Evolutionary conservation across 2,888 invertebrate genomes (phyloP), one percentile per base, ranked within the genome.

Genomic region (Panopea generosa): DNA sequence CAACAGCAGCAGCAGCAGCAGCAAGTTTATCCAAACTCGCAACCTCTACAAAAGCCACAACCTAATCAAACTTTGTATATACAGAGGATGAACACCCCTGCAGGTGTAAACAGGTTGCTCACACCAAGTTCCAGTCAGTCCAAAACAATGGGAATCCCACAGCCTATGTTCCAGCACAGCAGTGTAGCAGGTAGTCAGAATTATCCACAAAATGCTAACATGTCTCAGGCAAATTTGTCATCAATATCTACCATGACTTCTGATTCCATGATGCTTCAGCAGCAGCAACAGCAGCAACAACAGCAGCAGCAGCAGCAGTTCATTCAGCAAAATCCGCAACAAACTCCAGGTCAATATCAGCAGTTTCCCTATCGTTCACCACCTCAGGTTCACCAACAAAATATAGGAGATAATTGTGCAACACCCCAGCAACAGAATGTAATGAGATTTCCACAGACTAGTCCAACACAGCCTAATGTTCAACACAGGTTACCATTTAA

Each of bases 361-460:
- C 82, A 77, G 52, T 70, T 61, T 29, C 59, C 49, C n/a, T 63
- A 63, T 18, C 50, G 26, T 18, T 57, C 66, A 14, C 27, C 62
- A 26, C 61, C 68, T 27, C 79, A 75, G 40, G 69, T 40, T 18
- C 38, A 33, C 4, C 71, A 63, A 29, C 43, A 53, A 6, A 50
- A 38, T 3, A 50, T 77, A 47, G 66, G n/a, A 24, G 71, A 76
- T 56, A 60, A 49, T 20, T 52, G 49, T 53, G 61, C 56, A 22
- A 6, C 22, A 9, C 40, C 60, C 40, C 70, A 65, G 49, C 79
- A 77, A 50, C 77, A 75, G 49, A 82, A 69, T 56, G 69, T 86
- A 29, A 79, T 83, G 60, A 85, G 85, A 62, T 88, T 82, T 61
- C 83, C 85, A 29, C 86, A 82, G 72, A 87, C 85, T 72, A 87